Evolutionary conservation across 1,140 invertebrate species (phyloP), one percentile per base, ranked within the genome.

Genomic region (Neodiprion fabricii): DNA sequence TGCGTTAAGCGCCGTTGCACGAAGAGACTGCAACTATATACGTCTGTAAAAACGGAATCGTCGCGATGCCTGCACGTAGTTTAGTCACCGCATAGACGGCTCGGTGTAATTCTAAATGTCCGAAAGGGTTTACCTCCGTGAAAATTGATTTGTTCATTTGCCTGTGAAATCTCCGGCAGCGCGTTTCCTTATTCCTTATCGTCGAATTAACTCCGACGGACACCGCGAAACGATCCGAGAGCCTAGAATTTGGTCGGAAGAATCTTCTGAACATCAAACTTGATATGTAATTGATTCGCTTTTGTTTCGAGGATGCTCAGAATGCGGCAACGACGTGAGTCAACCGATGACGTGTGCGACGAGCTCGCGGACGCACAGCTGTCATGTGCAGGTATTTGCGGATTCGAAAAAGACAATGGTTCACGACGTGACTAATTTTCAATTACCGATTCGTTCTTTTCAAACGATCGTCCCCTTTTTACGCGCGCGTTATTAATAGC

Each of bases 21-120:
- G 21, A 48, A n/a, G 14, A n/a, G 21, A 12, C 68, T 69, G 61
- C 61, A 14, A 47, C 21, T 10, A 47, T 14, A 21, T n/a, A 47
- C 21, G 70, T 71, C 70, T 71, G 70, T 71, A 71, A 40, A 71
- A 71, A 71, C 3, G 48, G 23, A 71, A 49, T 23, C 70, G 70
- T 71, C 47, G 17, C 70, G 70, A 71, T 71, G 23, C 70, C 70
- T 71, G 21, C 70, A 71, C 40, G 70, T 48, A 11, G 48, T 23
- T 40, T 12, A 8, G n/a, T 17, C 53, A 61, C 53, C 53, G 9
- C 53, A 17, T 14, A 61, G 11, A 61, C 28, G 5, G 5, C 28
- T 40, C 28, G 28, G 28, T 40, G 5, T 40, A 40, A 40, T 40
- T 40, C 28, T 40, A 40, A 40, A 40, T 40, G 1, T 40, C 28